These are phyloP conservation scores for Deilephila porcellus DNA, from an alignment of 2,888 invertebrate genomes.

Conservation along the genomic window DNA sequence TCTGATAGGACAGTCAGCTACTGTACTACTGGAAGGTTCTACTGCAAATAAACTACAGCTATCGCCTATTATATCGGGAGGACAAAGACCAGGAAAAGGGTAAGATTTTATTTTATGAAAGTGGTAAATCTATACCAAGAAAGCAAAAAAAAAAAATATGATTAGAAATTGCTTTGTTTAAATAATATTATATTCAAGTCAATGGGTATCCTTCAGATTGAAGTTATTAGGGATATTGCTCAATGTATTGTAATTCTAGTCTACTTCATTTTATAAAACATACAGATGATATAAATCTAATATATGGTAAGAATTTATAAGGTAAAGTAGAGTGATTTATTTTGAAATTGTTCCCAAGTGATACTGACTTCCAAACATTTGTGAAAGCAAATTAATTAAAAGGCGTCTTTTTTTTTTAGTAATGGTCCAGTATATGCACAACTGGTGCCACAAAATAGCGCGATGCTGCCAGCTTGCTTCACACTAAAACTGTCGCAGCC, in stretches of 20 bases:
- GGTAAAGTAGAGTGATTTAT: too few species aligned
- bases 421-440: slow-evolving; percentile 90
- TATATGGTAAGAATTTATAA: too few species aligned
- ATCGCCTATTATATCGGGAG: slow-evolving; percentile 88
- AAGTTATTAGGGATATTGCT: too few species aligned
- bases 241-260: too few species aligned
- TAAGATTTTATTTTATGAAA: slow-evolving; percentile 56
- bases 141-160: background rate
- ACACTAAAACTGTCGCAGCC: slow-evolving; percentile 91
- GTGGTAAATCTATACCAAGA: background rate
- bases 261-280: too few species aligned
- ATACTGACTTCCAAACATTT: too few species aligned
- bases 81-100: slow-evolving; percentile 90
- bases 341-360: too few species aligned
- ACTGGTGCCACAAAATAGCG: slow-evolving; percentile 93
- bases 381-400: too few species aligned
- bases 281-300: too few species aligned
- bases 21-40: slow-evolving; percentile 95
- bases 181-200: too few species aligned
- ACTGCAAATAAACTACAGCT: slow-evolving; percentile 93
- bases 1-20: slow-evolving; percentile 93
- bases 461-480: slow-evolving; percentile 95
- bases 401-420: slow-evolving; percentile 40
- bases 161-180: background rate
- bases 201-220: too few species aligned